Base-by-base conservation (phyloP, 2,113 vertebrate genomes). In the Chaenocephalus aceratus region DNA sequence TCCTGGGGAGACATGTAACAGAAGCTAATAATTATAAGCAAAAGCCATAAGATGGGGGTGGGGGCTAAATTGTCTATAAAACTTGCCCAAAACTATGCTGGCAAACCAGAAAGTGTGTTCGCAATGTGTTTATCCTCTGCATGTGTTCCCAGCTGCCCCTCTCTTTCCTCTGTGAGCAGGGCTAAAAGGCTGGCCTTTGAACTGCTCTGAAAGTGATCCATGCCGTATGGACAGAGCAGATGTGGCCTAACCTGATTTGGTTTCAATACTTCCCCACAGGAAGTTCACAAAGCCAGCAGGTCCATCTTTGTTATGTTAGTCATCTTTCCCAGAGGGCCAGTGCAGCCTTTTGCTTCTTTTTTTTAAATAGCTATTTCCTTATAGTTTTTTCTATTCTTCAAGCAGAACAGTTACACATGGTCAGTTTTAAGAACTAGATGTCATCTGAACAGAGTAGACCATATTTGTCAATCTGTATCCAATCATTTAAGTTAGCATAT, bases 201-300 rank as follows among this genome's bases (percentile, higher is more conserved):
- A 94, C 93, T 75, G 59, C 80, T 85, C 89, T 94, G 93, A 93
- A 93, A 93, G 88, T 92, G 91, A 94, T 93, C 93, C 88, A 86
- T 89, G 90, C 88, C 81, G 86, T 94, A 94, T 94, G 90, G 90
- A 94, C 84, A 13, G 84, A 94, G 88, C 92, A 94, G 93, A 94
- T 94, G 93, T 94, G 92, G 83, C 78, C 88, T 91, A 93, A 94
- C 92, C 93, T 93, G 93, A 94, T 94, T 94, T 93, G 89, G 93
- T 94, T 94, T 94, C 93, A 94, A 91, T 93, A 89, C 91, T 92
- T 94, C 90, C 89, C 92, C 88, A 92, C 91, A 94, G 92, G 93
- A 94, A 93, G 92, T 93, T 94, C 90, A 89, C 87, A 93, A 86
- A 93, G 92, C 90, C 89, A 91, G 90, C 88, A 93, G 87, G 87